Base-by-base conservation (phyloP, 2,888 invertebrate genomes). In the Sminthurinus aureus region DNA sequence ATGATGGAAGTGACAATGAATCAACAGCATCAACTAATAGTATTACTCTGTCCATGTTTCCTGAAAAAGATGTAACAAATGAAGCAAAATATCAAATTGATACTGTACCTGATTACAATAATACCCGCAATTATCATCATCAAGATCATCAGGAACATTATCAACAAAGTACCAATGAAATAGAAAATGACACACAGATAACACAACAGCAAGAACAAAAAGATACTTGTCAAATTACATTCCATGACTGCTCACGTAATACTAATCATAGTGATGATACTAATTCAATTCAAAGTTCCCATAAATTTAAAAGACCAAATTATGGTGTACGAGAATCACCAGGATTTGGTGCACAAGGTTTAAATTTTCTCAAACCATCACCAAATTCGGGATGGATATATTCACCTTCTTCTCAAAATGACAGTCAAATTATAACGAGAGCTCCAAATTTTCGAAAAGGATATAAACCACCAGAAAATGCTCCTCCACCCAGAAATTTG, bases 361-460 rank as follows among this genome's bases (percentile, higher is more conserved):
- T 85, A 24, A 73, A 84, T 58, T 79, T 84, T 64, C 80, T 84
- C n/a, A 26, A 58, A 38, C 81, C 84, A 4, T 83, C 84, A 20
- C 73, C 82, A 4, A 74, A 64, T 66, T 83, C 84, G 22, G 85
- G 84, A 1, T 85, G 85, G 85, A 80, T 80, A 69, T 78, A 78
- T 66, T 67, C 83, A 22, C 84, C 85, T 15, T 82, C 82, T 0
- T 64, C 9, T 12, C 74, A 79, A 73, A 67, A 75, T 20, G 85
- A 86, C 13, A 75, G 79, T 26, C 83, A 83, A 64, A 78, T 88
- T 22, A 84, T 84, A 76, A 85, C 83, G 13, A 80, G 87, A 78
- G 88, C 87, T 52, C 88, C 88, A 11, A 88, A 88, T 79, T 88
- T 88, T 82, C 83, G 88, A 4, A 86, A 86, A 22, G 87, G 87